A percentile compares a stretch with the other conserved stretches of the same genome.
These are phyloP conservation scores for Schlechtendalia chinensis DNA, from an alignment of 1,140 invertebrate species.

Conservation along the genomic window DNA sequence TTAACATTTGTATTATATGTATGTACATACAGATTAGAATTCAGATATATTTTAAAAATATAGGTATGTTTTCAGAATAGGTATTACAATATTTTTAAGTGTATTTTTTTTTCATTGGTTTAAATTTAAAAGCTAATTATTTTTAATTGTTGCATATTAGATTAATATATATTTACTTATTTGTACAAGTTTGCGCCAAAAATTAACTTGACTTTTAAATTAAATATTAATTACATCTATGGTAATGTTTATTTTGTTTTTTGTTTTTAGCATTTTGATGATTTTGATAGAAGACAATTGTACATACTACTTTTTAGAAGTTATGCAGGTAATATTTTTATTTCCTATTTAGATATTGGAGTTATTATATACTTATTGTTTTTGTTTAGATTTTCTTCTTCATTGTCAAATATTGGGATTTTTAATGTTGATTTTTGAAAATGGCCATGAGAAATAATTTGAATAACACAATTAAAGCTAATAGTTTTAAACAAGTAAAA, in stretches of 20 bases:
- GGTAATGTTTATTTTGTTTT: background rate
- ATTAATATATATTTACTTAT: too few relatives aligned
- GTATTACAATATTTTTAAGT: too few relatives aligned
- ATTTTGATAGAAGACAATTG: background rate
- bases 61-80: too few relatives aligned
- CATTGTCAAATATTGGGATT: background rate
- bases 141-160: too few relatives aligned
- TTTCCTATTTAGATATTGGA: background rate
- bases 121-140: too few relatives aligned
- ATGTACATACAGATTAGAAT: too few relatives aligned
- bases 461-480: background rate
- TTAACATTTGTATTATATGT: too few relatives aligned
- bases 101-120: too few relatives aligned
- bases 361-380: background rate
- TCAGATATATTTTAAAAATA: background rate
- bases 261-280: background rate
- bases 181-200: too few relatives aligned
- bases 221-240: too few relatives aligned
- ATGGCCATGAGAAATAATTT: slow-evolving; percentile 49
- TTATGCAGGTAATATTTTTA: background rate
- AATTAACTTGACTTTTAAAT: too few relatives aligned
- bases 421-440: slow-evolving; percentile 19
- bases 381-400: slow-evolving; percentile 16
- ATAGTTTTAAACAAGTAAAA: slow-evolving; percentile 34
- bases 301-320: background rate